Percentiles rank a stretch among this genome's conserved stretches.
These are phyloP conservation scores for Spongilla lacustris DNA, from an alignment of 37 sponge, comb jelly and placozoan genomes.

Conservation along the genomic window DNA sequence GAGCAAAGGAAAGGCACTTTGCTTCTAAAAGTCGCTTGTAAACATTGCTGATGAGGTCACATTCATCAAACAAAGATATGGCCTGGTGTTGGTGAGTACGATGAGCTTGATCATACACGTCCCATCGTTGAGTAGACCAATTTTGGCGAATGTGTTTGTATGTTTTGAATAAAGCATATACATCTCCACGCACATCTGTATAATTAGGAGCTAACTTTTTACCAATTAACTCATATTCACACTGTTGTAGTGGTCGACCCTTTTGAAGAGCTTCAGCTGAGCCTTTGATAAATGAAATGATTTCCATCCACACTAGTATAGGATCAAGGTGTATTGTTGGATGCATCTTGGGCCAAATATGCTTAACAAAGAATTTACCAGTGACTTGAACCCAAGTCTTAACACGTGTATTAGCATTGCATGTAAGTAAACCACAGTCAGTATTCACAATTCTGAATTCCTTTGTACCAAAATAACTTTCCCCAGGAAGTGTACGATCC, in stretches of 20 bases:
- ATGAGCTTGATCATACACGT: not conserved
- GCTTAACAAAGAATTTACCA: conserved; percentile 61
- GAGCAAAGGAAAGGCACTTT: not conserved
- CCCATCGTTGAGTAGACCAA: not conserved
- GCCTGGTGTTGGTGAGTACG: not conserved
- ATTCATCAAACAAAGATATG: conserved; percentile 31
- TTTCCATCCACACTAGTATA: conserved; percentile 86
- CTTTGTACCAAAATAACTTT: not conserved
- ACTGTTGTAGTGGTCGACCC: conserved; percentile 34
- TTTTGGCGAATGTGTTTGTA: conserved; percentile 56
- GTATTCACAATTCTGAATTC: not conserved
- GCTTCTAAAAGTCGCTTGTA: conserved; percentile 10
- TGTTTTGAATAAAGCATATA: conserved; percentile 59
- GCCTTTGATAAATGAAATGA: conserved; percentile 91
- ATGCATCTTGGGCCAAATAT: conserved; percentile 61
- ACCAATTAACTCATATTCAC: conserved; percentile 69
- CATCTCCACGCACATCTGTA: conserved; percentile 45
- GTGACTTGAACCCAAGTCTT: conserved; percentile 47
- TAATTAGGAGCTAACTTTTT: conserved; percentile 81
- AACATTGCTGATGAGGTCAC: conserved; percentile 22
- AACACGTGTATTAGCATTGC: not conserved
- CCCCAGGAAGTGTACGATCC: conserved; percentile 26
- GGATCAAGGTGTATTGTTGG: conserved; percentile 57
- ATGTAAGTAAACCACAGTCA: not conserved
- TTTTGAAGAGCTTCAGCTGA: conserved; percentile 61